Evolutionary conservation across 2,888 invertebrate species (phyloP), one percentile per base, ranked within the genome.

Genomic region (Meganola albula): DNA sequence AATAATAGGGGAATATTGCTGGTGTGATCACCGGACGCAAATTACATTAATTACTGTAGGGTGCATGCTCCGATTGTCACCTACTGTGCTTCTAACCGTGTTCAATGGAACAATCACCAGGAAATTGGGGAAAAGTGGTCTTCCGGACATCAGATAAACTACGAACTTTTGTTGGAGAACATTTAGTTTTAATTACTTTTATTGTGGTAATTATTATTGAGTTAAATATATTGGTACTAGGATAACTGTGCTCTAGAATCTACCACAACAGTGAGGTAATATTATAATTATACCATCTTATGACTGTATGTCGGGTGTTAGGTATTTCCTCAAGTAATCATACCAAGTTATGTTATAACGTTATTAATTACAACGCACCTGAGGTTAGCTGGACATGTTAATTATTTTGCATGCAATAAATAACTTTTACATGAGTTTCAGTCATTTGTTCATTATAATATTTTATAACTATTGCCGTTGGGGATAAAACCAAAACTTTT

Each of bases 1-100:
- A 47, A 44, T 51, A 45, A 53, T 50, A 54, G 58, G 58, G 56
- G 55, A 60, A 62, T 50, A 20, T 7, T 20, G 3, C 7, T 20
- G 48, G 42, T 52, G 50, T 59, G 44, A 51, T 41, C 38, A 44
- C 59, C 68, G 75, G 75, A 74, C 55, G 58, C 40, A 51, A 65
- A 70, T 74, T 63, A 69, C 59, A 58, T 62, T 69, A 73, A 75
- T 76, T 75, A 53, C 44, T 35, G 30, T 50, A 47, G 57, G 53
- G 58, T 45, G 44, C 48, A 57, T 53, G 62, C 44, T 61, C 39
- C 50, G 53, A 37, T 58, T 53, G 48, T 36, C 50, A 31, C 43
- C 37, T 35, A 39, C 48, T 44, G 47, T 49, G 48, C 27, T 35
- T n/a, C 3, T 20, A 2, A 20, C 20, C 20, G n/a, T n/a, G 7